Evolutionary conservation across 2,113 vertebrate genomes (phyloP).

Genomic region (Marcusenius ussheri): DNA sequence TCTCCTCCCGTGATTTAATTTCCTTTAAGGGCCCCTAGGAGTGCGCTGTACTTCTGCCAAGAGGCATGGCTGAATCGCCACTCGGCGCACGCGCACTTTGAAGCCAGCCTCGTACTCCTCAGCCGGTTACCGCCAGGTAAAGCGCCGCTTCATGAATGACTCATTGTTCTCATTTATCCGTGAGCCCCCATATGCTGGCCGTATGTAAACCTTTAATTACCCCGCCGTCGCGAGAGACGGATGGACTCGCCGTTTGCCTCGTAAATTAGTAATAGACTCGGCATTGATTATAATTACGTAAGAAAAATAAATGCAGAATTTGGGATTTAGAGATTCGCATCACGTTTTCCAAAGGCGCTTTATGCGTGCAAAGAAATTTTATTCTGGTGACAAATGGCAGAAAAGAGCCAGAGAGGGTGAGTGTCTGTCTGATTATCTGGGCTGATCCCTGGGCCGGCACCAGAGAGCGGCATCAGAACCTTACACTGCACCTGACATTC

Average conservation of each 20-base stretch:
- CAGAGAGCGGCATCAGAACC: not conserved
- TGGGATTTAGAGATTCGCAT: not conserved
- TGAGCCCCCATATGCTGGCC: not conserved
- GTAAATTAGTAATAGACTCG: not conserved
- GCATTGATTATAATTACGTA: not conserved
- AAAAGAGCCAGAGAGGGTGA: not conserved
- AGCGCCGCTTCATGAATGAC: not conserved
- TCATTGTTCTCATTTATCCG: not conserved
- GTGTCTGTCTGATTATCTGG: not conserved
- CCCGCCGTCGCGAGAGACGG: not conserved
- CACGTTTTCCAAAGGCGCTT: not conserved
- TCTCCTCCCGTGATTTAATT: not conserved
- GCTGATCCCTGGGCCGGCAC: not conserved
- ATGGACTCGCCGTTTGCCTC: not conserved
- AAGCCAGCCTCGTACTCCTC: not conserved
- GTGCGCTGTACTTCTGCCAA: not conserved
- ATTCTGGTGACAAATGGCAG: not conserved
- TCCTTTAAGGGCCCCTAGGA: not conserved
- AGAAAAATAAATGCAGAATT: not conserved
- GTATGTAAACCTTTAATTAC: slow-evolving; percentile 7
- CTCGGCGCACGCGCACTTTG: not conserved
- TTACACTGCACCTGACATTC: not conserved
- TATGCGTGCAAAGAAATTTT: not conserved
- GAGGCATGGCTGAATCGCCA: not conserved
- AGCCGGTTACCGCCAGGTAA: not conserved